Evolutionary conservation across 2,113 vertebrate genomes (phyloP), one percentile per base, ranked within the genome.

Genomic region (Stegostoma tigrinum): DNA sequence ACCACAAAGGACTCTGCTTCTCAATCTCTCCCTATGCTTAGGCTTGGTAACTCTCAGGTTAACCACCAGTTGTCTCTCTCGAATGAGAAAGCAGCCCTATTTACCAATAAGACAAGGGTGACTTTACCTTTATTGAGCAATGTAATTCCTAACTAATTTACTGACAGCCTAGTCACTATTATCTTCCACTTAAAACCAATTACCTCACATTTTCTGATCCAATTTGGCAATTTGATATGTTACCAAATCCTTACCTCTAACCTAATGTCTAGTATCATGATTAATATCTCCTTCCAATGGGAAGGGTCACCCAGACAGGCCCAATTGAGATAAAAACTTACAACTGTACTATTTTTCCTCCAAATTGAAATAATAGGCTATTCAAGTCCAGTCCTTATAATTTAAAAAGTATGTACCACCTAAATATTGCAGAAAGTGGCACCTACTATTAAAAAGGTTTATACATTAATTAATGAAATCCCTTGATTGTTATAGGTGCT

Each of bases 401-500:
- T 23, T 95, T 15, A 27, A 95, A 95, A 55, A 8, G 27, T 55
- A 30, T 24, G 24, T 23, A 94, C 66, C 68, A 95, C 91, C 68
- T 68, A 95, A 72, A 48, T 48, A 19, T 30, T 42, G 23, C 45
- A 95, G 72, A 95, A 45, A 95, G 66, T 72, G 72, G 23, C 61
- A 95, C 42, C 93, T 72, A 27, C 30, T 48, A 61, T 89, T 34
- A 15, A 30, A 89, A 70, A 24, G 93, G 8, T 30, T 17, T 17
- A 48, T 72, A 72, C 30, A 5, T 2, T 98, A 96, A 97, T 91
- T 98, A 98, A 96, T 96, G 97, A 96, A 99, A 98, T 78, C 99
- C 99, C 96, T 98, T 99, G 70, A 99, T 97, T 0, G 97, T 97
- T 96, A 98, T 96, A 0, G 99, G 98, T 48, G 98, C 98, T 97